Evolutionary conservation across 1,140 invertebrate genomes (phyloP).

Genomic region (Planococcus citri): DNA sequence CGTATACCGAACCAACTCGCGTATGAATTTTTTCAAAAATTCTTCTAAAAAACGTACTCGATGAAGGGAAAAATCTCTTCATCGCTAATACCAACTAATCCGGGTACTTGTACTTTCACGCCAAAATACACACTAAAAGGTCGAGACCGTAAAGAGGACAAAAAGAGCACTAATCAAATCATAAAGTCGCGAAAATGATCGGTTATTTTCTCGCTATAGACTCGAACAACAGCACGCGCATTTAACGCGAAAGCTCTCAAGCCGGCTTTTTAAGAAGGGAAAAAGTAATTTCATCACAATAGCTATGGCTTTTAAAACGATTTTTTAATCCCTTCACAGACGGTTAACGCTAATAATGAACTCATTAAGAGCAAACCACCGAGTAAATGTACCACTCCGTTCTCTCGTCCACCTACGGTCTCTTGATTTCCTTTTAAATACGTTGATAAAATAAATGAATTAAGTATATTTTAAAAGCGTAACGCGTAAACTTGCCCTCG

Average conservation of each 20-base stretch:
- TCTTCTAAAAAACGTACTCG: too few species aligned
- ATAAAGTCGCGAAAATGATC: too few species aligned
- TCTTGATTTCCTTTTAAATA: background rate
- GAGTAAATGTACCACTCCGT: background rate
- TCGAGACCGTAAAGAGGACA: too few species aligned
- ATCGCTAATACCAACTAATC: too few species aligned
- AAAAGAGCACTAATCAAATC: too few species aligned
- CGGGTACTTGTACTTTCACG: too few species aligned
- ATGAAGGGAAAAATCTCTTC: too few species aligned
- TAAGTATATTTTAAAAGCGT: background rate
- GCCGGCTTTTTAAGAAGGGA: background rate
- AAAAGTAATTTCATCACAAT: slow-evolving; percentile 4
- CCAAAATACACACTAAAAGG: too few species aligned
- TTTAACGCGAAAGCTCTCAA: background rate
- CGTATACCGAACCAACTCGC: too few species aligned
- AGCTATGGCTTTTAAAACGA: background rate
- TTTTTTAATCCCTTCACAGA: slow-evolving; percentile 7
- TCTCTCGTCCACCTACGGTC: background rate
- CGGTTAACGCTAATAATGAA: slow-evolving; percentile 6
- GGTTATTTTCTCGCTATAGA: too few species aligned
- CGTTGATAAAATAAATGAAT: background rate
- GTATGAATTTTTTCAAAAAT: too few species aligned
- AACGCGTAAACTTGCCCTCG: background rate
- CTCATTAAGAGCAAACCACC: background rate
- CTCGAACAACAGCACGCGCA: too few species aligned